Conservation (phyloP, 2,888 invertebrate genomes). For the Lithosia quadra region DNA sequence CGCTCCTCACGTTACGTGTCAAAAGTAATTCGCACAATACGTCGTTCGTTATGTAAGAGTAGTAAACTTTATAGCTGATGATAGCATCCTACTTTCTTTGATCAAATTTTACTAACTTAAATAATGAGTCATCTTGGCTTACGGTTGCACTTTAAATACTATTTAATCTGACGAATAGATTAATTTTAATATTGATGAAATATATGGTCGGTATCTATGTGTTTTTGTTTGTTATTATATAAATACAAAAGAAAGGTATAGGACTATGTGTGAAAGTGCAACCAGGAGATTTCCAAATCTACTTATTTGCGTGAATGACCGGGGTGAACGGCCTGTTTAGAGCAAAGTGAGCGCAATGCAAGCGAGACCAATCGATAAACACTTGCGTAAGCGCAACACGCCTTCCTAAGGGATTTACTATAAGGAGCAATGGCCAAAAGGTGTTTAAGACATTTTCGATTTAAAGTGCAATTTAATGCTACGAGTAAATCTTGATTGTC, state of each 20-base stretch:
- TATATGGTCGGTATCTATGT: no score
- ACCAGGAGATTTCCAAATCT: slow-evolving; percentile 71
- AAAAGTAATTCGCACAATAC: slow-evolving; percentile 56
- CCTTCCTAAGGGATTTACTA: slow-evolving; percentile 75
- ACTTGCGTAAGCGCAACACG: slow-evolving; percentile 78
- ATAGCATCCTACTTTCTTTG: slow-evolving; percentile 31
- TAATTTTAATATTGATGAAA: no score
- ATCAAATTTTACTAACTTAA: slow-evolving; percentile 4
- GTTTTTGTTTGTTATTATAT: no score
- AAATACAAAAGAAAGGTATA: slow-evolving; percentile 49
- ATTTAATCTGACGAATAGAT: no score
- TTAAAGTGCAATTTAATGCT: slow-evolving; percentile 51
- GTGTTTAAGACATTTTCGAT: slow-evolving; percentile 52
- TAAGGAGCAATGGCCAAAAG: slow-evolving; percentile 58
- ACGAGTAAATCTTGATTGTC: slow-evolving; percentile 58
- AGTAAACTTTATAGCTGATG: slow-evolving; percentile 45
- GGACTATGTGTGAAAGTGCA: slow-evolving; percentile 66
- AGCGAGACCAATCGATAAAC: slow-evolving; percentile 77
- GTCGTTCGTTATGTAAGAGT: slow-evolving; percentile 54
- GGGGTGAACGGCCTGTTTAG: slow-evolving; percentile 78
- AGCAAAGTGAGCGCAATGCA: slow-evolving; percentile 74
- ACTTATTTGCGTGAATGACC: slow-evolving; percentile 73
- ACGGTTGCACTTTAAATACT: no score
- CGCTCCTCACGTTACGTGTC: slow-evolving; percentile 69
- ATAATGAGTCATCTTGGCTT: not conserved